Percentiles rank a stretch among this genome's conserved stretches.
Conservation (phyloP, 2,113 vertebrate genomes). For the Stigmatopora argus region DNA sequence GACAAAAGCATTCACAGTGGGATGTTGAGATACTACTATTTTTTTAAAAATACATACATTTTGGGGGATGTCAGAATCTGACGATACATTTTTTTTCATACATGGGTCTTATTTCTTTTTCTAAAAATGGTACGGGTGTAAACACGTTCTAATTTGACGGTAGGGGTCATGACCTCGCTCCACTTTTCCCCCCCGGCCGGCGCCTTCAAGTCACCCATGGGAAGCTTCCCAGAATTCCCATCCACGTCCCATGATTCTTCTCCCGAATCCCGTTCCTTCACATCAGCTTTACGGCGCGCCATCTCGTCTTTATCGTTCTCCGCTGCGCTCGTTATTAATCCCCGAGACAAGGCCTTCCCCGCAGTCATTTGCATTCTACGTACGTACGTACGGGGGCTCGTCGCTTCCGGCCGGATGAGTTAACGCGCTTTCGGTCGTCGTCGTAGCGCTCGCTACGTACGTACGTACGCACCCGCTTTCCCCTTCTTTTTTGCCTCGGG, state of each 20-base stretch:
- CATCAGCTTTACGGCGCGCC: conserved; percentile 2
- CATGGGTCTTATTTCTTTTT: no score
- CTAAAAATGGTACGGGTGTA: no score
- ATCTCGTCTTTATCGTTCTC: conserved; percentile 14
- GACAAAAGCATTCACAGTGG: no score
- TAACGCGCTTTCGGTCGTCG: background rate
- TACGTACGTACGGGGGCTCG: background rate
- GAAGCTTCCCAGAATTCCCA: background rate
- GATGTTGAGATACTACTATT: no score
- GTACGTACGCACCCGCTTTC: conserved; percentile 2
- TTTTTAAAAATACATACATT: no score
- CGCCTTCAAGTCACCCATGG: conserved; percentile 4
- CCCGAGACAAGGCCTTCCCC: background rate
- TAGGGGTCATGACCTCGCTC: conserved; percentile 2
- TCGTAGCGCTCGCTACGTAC: background rate
- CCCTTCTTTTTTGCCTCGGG: conserved; percentile 21
- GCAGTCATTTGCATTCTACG: conserved; percentile 20
- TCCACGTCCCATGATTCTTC: background rate
- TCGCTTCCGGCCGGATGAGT: conserved; percentile 8
- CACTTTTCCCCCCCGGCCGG: background rate
- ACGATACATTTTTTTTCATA: no score
- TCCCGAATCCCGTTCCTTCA: background rate
- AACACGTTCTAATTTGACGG: background rate
- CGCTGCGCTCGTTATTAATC: background rate
- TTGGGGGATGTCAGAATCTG: no score